Evolutionary conservation across 2,888 invertebrate species (phyloP).

Genomic region (Apamea sordens): DNA sequence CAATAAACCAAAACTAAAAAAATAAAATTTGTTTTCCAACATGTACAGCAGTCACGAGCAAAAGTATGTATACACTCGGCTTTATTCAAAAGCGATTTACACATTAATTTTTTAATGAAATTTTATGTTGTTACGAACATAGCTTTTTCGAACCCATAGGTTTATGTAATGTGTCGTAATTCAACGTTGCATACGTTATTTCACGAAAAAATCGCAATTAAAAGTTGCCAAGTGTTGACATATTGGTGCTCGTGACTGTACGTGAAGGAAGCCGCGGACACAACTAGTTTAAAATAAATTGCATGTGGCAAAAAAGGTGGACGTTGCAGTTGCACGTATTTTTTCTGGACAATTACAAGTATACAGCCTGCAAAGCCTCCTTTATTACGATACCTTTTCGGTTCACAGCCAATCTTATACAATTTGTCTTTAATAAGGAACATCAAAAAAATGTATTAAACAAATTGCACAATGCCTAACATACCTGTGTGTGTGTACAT

Average conservation of each 20-base stretch:
- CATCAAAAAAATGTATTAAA: constrained; percentile 7
- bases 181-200: no score
- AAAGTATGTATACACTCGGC: no score
- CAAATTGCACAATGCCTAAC: constrained; percentile 13
- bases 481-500: not conserved
- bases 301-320: constrained; percentile 18
- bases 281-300: constrained; percentile 46
- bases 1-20: no score
- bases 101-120: no score
- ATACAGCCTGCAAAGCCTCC: not conserved
- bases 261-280: not conserved
- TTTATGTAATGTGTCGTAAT: no score
- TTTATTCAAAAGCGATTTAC: no score
- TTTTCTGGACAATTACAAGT: constrained; percentile 39
- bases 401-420: constrained; percentile 36
- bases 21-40: not conserved
- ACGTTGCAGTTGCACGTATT: constrained; percentile 22
- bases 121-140: no score
- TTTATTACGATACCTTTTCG: constrained; percentile 33
- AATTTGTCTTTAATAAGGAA: constrained; percentile 34
- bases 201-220: no score
- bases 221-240: no score
- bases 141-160: no score
- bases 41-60: no score
- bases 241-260: no score